These are phyloP conservation scores for Orthonevra nobilis DNA, from an alignment of 2,888 invertebrate species.

Conservation along the genomic window DNA sequence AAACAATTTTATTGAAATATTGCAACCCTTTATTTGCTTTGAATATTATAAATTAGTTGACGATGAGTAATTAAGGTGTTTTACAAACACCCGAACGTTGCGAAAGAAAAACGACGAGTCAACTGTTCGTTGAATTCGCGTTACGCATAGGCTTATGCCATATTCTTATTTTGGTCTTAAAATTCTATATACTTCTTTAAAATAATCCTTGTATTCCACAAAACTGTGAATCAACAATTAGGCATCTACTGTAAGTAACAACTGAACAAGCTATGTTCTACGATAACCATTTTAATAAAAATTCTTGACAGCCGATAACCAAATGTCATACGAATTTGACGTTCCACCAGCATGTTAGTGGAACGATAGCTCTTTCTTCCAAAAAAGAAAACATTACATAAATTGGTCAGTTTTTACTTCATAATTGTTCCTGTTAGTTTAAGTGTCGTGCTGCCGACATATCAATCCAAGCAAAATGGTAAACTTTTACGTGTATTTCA, in stretches of 20 bases:
- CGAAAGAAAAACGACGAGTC: no score
- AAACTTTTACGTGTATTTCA: slow-evolving; percentile 11
- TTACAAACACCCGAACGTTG: no score
- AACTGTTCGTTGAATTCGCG: no score
- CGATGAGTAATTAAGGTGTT: no score
- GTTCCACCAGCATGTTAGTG: slow-evolving; percentile 71
- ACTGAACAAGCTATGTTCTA: not conserved
- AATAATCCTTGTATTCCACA: no score
- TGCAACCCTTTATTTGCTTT: no score
- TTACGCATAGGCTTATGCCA: no score
- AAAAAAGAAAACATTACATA: slow-evolving; percentile 76
- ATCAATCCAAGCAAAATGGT: slow-evolving; percentile 42
- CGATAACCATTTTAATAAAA: not conserved
- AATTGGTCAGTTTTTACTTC: slow-evolving; percentile 73
- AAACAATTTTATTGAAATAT: no score
- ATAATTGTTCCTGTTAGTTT: slow-evolving; percentile 47
- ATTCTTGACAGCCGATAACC: not conserved
- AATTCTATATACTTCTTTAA: no score
- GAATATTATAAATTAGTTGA: no score
- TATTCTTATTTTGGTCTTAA: no score
- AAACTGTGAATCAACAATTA: no score
- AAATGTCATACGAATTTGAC: slow-evolving; percentile 66
- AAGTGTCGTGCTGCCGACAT: slow-evolving; percentile 19
- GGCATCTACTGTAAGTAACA: not conserved
- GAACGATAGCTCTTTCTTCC: slow-evolving; percentile 42